Base-by-base conservation (phyloP, 2,113 vertebrate species). In the Rhodinocichla rosea region DNA sequence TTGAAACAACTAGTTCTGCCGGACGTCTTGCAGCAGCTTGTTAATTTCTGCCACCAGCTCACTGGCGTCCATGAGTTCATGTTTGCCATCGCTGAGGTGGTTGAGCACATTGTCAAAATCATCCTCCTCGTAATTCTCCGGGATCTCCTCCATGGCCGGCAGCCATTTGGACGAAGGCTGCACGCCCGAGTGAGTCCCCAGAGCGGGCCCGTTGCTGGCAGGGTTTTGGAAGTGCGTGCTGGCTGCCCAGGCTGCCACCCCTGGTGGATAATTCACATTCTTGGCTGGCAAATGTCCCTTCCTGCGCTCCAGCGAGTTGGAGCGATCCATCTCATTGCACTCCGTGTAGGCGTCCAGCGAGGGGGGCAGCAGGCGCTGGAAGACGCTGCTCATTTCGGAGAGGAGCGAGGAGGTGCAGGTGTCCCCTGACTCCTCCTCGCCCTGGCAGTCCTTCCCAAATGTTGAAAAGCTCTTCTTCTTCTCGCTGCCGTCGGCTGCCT, bases 121-220 rank as follows among this genome's bases (percentile, higher is more conserved):
- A 33, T 99, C 99, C 91, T 99, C 99, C 83, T 99, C 99, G 0
- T 99, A 99, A 86, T 99, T 99, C 91, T 99, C 99, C 0, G 99
- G 99, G 94, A 99, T 99, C 96, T 99, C 99, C 97, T 99, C 99
- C 99, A 99, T 99, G 92, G 99, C 99, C 0, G 99, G 99, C 83
- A 99, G 98, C 99, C 99, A 99, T 39, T 99, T 99, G 17, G 98
- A 98, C 10, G 99, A 98, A 12, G 99, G 98, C 96, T 99, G 99
- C 1, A 95, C 98, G 2, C 98, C 94, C 5, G 98, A 97, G 95
- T 99, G 99, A 83, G 98, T 98, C 8, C 98, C 98, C 28, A 98
- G 98, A 2, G 98, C 1, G 6, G 97, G 97, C 63, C 98, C 98
- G 0, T 98, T 97, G 96, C 53, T 98, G 7, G 98, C 97, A 13